Percentiles rank a stretch among this genome's conserved stretches.
Conservation (phyloP, 2,888 invertebrate genomes). For the Ophion costatus region DNA sequence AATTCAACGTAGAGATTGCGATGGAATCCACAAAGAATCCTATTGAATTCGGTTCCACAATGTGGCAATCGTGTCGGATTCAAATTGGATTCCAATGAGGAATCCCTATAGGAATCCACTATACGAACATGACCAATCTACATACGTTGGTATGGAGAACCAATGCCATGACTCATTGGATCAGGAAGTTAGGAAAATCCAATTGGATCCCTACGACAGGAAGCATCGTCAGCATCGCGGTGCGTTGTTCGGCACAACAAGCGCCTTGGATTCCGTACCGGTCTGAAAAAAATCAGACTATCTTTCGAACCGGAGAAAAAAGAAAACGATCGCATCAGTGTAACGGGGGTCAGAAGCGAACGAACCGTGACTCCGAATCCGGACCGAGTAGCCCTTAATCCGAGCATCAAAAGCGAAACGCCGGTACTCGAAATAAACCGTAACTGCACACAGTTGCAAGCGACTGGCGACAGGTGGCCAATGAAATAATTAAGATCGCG, state of each 20-base stretch:
- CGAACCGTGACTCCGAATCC: background rate
- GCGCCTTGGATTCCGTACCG: background rate
- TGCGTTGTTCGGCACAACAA: background rate
- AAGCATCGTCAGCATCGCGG: background rate
- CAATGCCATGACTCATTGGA: no score
- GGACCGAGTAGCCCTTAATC: background rate
- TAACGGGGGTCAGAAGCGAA: background rate
- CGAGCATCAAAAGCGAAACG: background rate
- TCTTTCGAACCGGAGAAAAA: background rate
- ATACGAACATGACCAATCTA: no score
- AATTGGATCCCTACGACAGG: background rate
- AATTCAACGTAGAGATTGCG: no score
- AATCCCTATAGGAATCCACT: no score
- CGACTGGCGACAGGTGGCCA: slow-evolving; percentile 18
- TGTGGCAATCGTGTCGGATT: no score
- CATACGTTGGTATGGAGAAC: no score
- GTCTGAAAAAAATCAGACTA: background rate
- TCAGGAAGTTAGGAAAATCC: no score
- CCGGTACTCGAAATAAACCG: slow-evolving; percentile 7
- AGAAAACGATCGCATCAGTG: background rate
- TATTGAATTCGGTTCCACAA: no score
- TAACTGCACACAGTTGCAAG: background rate
- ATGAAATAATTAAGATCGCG: slow-evolving; percentile 46
- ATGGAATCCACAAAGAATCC: no score
- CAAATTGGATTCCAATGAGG: no score